A percentile compares a stretch with the other conserved stretches of the same genome.
phyloP scores from a whole-genome alignment of 2,888 invertebrate species.

The Andrena minutula region DNA sequence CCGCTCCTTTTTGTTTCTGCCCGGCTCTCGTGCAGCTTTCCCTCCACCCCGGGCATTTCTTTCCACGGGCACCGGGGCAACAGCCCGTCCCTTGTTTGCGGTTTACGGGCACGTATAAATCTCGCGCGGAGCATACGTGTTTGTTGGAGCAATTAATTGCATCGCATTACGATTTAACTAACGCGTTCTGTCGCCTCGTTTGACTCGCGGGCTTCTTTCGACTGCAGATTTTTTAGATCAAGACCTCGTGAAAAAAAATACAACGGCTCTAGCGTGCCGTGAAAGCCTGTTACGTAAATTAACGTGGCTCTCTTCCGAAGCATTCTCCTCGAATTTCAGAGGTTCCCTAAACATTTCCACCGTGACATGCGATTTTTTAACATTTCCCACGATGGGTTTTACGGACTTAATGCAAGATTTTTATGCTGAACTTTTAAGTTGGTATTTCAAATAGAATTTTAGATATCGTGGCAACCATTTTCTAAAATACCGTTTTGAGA shows the following conservation, averaged over 20 bases:
- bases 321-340: too few relatives aligned
- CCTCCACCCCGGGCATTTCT: constrained; percentile 19
- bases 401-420: too few relatives aligned
- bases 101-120: constrained; percentile 47
- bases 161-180: constrained; percentile 39
- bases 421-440: too few relatives aligned
- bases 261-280: too few relatives aligned
- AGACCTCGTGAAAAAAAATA: neutral
- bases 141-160: constrained; percentile 43
- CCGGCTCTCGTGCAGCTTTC: neutral
- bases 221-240: neutral
- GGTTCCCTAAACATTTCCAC: too few relatives aligned
- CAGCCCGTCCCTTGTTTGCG: constrained; percentile 42
- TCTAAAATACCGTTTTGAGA: too few relatives aligned
- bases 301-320: too few relatives aligned
- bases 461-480: too few relatives aligned
- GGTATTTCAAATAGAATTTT: too few relatives aligned
- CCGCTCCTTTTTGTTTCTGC: neutral
- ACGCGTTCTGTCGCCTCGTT: constrained; percentile 24
- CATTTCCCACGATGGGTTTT: too few relatives aligned
- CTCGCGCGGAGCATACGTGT: constrained; percentile 28
- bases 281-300: too few relatives aligned
- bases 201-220: constrained; percentile 4
- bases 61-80: constrained; percentile 36
- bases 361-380: too few relatives aligned